Conservation (phyloP, 2,888 invertebrate genomes). For the Drosophila anceps region DNA sequence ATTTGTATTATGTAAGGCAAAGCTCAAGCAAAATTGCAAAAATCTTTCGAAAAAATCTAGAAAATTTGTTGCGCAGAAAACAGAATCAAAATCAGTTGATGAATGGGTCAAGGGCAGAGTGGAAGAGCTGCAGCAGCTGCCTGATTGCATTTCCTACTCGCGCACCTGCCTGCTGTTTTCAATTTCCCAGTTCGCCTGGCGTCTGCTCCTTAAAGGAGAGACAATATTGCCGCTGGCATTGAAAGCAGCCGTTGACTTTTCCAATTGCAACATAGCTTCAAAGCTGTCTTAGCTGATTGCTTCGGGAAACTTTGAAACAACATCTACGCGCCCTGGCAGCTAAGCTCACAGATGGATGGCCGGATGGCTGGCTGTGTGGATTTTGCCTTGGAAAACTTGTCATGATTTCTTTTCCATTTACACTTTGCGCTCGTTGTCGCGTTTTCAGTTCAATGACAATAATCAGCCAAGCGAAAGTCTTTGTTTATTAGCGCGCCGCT, state of each 20-base stretch:
- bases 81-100: slow-evolving; percentile 7
- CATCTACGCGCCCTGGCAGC: slow-evolving; percentile 51
- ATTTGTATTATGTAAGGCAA: slow-evolving; percentile 13
- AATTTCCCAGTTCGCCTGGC: slow-evolving; percentile 53
- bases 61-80: slow-evolving; percentile 33
- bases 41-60: slow-evolving; percentile 24
- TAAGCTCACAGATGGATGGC: slow-evolving; percentile 58
- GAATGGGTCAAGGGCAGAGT: slow-evolving; percentile 10
- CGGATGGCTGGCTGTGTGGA: slow-evolving; percentile 1
- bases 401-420: slow-evolving; percentile 60
- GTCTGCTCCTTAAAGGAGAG: slow-evolving; percentile 38
- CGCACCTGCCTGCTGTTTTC: slow-evolving; percentile 63
- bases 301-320: slow-evolving; percentile 72
- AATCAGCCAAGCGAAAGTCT: slow-evolving; percentile 68
- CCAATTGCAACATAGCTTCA: slow-evolving; percentile 63
- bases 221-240: slow-evolving; percentile 69
- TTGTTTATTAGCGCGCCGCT: slow-evolving; percentile 67
- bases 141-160: slow-evolving; percentile 71
- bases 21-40: slow-evolving; percentile 22
- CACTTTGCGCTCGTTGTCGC: slow-evolving; percentile 41
- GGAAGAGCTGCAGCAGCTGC: slow-evolving; percentile 17
- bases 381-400: slow-evolving; percentile 14
- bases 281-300: slow-evolving; percentile 63
- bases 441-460: slow-evolving; percentile 70
- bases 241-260: slow-evolving; percentile 75